Evolutionary conservation across 2,888 invertebrate genomes (phyloP).

Genomic region (Stomorhina lunata): DNA sequence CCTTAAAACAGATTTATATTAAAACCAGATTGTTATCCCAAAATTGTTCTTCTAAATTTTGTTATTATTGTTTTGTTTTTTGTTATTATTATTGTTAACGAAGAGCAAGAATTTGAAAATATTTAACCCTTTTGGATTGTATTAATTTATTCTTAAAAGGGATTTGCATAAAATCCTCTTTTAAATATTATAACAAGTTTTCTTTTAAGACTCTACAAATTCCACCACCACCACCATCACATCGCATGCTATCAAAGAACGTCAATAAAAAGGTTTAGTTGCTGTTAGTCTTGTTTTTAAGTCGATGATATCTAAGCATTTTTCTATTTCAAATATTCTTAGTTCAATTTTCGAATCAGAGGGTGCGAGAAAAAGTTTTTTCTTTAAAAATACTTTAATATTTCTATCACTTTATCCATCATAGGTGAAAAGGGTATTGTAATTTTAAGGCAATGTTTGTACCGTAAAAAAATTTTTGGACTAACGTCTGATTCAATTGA

Average conservation of each 20-base stretch:
- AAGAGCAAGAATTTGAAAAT: slow-evolving; percentile 34
- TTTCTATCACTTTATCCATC: too few species aligned
- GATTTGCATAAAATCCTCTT: slow-evolving; percentile 62
- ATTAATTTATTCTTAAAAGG: slow-evolving; percentile 49
- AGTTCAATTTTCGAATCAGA: neutral
- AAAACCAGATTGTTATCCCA: too few species aligned
- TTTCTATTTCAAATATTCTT: slow-evolving; percentile 2
- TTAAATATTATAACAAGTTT: slow-evolving; percentile 47
- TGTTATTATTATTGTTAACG: neutral
- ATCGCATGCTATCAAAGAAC: too few species aligned
- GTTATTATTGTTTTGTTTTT: too few species aligned
- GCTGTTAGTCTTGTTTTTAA: slow-evolving; percentile 25
- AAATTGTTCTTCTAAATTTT: too few species aligned
- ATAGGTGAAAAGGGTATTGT: too few species aligned
- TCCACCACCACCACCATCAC: neutral
- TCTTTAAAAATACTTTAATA: too few species aligned
- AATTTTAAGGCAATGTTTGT: too few species aligned
- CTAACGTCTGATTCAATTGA: too few species aligned
- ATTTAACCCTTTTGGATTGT: slow-evolving; percentile 57
- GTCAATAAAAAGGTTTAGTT: slow-evolving; percentile 38
- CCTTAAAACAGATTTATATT: too few species aligned
- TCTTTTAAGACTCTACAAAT: slow-evolving; percentile 24
- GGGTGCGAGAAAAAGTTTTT: neutral
- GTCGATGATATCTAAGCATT: slow-evolving; percentile 43
- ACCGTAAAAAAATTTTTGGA: too few species aligned